These are phyloP conservation scores for Coelogynopora nodosa DNA, from an alignment of 2,888 invertebrate genomes.

Conservation along the genomic window DNA sequence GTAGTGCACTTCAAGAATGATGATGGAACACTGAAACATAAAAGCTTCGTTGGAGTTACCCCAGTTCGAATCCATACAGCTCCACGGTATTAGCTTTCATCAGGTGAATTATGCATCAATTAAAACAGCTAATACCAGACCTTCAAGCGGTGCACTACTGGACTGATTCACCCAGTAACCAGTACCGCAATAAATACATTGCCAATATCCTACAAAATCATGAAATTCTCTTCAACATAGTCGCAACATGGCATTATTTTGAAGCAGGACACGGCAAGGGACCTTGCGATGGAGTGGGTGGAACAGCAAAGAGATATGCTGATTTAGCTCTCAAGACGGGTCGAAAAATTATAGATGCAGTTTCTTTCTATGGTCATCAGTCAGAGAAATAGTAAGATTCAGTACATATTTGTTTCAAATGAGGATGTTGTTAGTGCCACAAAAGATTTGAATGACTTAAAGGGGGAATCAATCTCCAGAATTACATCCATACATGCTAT, in stretches of 20 bases:
- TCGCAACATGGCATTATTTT: background rate
- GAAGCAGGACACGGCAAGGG: background rate
- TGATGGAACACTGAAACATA: background rate
- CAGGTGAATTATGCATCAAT: background rate
- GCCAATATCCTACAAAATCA: background rate
- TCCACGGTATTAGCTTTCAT: background rate
- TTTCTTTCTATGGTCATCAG: background rate
- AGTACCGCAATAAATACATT: background rate
- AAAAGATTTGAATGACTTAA: too few species aligned
- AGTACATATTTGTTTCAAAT: too few species aligned
- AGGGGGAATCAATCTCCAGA: too few species aligned
- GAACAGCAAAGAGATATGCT: background rate
- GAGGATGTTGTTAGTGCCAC: too few species aligned
- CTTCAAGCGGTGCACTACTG: background rate
- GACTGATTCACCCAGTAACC: background rate
- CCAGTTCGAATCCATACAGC: background rate
- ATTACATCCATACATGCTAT: too few species aligned
- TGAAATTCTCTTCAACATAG: background rate
- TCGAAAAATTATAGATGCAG: background rate
- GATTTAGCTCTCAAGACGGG: background rate
- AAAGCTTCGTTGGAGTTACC: background rate
- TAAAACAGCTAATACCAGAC: background rate
- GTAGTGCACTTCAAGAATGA: background rate
- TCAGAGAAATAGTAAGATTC: too few species aligned
- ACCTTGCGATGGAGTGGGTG: background rate